These are phyloP conservation scores for Lanius collurio DNA, from an alignment of 2,113 vertebrate species.

Conservation along the genomic window DNA sequence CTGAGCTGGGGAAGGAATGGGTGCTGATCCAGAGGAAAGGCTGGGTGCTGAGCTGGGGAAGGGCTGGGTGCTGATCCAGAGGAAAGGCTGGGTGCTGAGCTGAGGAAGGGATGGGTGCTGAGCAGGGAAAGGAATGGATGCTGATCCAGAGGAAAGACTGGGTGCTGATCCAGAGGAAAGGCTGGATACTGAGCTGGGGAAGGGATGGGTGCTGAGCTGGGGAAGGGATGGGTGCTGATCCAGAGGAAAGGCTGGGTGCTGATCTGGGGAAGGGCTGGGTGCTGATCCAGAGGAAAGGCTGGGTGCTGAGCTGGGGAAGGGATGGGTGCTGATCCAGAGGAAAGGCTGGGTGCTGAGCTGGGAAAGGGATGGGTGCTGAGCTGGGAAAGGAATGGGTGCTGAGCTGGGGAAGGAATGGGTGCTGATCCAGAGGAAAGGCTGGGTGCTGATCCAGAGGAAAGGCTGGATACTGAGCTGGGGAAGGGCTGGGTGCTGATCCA, in stretches of 20 bases:
- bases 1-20: not conserved
- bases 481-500: not conserved
- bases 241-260: too few relatives aligned
- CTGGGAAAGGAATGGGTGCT: too few relatives aligned
- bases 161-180: not conserved
- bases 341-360: too few relatives aligned
- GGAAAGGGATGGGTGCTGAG: not conserved
- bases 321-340: not conserved
- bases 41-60: too few relatives aligned
- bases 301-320: not conserved
- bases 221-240: too few relatives aligned
- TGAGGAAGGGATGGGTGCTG: not conserved
- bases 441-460: not conserved
- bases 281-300: not conserved
- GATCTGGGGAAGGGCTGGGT: too few relatives aligned
- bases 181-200: not conserved
- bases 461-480: not conserved
- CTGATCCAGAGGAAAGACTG: not conserved
- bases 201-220: not conserved
- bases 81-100: not conserved
- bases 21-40: too few relatives aligned
- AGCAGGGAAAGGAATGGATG: too few relatives aligned
- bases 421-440: too few relatives aligned
- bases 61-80: not conserved
- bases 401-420: not conserved